Base-by-base conservation (phyloP, 1,140 invertebrate species). In the Theocolax elegans region DNA sequence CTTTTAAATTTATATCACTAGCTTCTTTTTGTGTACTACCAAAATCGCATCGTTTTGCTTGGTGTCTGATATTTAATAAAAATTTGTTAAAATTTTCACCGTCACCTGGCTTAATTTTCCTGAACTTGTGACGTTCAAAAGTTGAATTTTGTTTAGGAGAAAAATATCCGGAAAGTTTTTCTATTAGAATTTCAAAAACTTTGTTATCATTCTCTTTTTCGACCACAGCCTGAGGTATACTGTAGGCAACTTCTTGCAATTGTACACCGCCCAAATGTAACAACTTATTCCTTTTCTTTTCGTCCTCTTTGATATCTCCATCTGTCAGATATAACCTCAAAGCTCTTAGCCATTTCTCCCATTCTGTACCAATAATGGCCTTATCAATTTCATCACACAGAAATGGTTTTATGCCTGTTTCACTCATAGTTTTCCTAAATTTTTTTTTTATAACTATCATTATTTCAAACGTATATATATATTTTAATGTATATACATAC, bases 1-100 rank as follows among this genome's bases (percentile, higher is more conserved):
- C 72, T 60, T 71, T 78, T 19, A 40, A 38, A n/a, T 21, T 58
- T 9, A 38, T 19, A 38, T 58, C 35, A 4, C 13, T 27, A 13
- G 15, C 17, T 40, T 58, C n/a, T n/a, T n/a, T n/a, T n/a, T n/a
- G n/a, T n/a, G n/a, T n/a, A n/a, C n/a, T n/a, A n/a, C n/a, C 19
- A 58, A 58, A 58, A 3, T 3, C 4, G 40, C 54, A 58, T 17
- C 19, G n/a, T 21, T 35, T 38, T 3, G n/a, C 19, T 21, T 35
- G 29, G 21, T 58, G 54, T 35, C 54, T 17, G 3, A 58, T 15
- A 21, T 19, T 58, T 2, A 58, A 23, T 23, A 58, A 6, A 23
- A 58, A 58, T 35, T 58, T 58, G 13, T 35, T 38, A 10, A 58
- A 58, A 17, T 58, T 21, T 40, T 58, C 54, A 7, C 19, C 31